These are phyloP conservation scores for Chironomus tentans DNA, from an alignment of 2,888 invertebrate species.

Conservation along the genomic window DNA sequence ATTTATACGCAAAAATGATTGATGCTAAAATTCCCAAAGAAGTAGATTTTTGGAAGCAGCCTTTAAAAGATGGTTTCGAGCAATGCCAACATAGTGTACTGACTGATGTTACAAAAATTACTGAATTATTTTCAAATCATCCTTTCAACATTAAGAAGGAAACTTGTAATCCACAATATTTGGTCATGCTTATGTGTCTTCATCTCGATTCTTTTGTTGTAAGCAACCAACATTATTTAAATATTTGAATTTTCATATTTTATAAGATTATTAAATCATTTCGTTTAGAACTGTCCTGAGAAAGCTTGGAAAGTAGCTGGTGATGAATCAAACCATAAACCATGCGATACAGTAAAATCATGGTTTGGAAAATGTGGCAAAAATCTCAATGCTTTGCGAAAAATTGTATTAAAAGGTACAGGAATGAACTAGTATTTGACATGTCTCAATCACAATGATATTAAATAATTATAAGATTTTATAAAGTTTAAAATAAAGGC, in stretches of 20 bases:
- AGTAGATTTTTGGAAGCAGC: neutral
- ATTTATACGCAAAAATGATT: neutral
- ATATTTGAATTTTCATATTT: neutral
- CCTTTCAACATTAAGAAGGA: constrained; percentile 19
- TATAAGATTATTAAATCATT: too few relatives aligned
- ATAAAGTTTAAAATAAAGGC: too few relatives aligned
- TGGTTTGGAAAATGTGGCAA: neutral
- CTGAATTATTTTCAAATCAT: neutral
- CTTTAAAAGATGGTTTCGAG: neutral
- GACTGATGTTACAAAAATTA: neutral
- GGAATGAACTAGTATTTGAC: too few relatives aligned
- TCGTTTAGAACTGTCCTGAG: constrained; percentile 12
- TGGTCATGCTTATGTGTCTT: constrained; percentile 7
- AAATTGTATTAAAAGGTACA: neutral
- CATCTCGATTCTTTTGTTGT: constrained; percentile 16
- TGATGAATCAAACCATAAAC: neutral
- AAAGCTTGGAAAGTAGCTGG: neutral
- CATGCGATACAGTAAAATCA: neutral
- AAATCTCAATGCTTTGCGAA: neutral
- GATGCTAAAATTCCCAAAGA: neutral
- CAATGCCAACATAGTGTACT: neutral
- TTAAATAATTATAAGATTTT: too few relatives aligned
- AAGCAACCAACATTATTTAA: neutral
- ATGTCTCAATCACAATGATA: too few relatives aligned
- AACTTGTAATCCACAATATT: neutral